Percentiles rank a stretch among this genome's conserved stretches.
Evolutionary conservation across 2,888 invertebrate species (phyloP).

Genomic region (Tachina grossa): DNA sequence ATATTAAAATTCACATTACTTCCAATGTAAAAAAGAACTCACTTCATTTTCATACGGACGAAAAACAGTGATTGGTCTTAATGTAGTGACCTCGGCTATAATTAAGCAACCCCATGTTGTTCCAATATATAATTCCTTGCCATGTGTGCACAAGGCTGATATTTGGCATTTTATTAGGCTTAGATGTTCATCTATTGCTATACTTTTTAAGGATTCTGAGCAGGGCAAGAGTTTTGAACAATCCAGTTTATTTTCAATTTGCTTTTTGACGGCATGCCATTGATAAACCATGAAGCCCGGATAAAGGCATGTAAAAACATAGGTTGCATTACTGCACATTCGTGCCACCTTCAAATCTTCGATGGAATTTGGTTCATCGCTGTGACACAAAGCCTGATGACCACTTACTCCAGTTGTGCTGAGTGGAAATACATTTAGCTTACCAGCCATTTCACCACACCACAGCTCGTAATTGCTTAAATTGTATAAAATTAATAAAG

Average conservation of each 20-base stretch:
- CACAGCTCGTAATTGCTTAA: constrained; percentile 88
- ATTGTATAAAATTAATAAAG: background rate
- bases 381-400: constrained; percentile 88
- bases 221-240: constrained; percentile 96
- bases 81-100: constrained; percentile 90
- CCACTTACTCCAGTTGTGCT: constrained; percentile 88
- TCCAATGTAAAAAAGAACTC: constrained; percentile 66
- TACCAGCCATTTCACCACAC: constrained; percentile 93
- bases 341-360: constrained; percentile 86
- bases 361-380: constrained; percentile 81
- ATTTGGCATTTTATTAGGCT: constrained; percentile 89
- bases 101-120: constrained; percentile 98
- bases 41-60: constrained; percentile 94
- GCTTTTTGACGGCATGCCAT: constrained; percentile 89
- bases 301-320: constrained; percentile 91
- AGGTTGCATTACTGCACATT: constrained; percentile 86
- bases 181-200: constrained; percentile 93
- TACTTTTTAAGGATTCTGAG: constrained; percentile 95
- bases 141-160: constrained; percentile 85
- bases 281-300: constrained; percentile 95
- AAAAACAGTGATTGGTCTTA: constrained; percentile 95
- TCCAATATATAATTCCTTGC: constrained; percentile 92
- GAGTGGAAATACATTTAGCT: constrained; percentile 90
- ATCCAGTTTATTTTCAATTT: constrained; percentile 91
- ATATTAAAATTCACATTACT: background rate